Conservation (phyloP, 2,797 vertebrate species). For the Taeniopygia guttata region DNA sequence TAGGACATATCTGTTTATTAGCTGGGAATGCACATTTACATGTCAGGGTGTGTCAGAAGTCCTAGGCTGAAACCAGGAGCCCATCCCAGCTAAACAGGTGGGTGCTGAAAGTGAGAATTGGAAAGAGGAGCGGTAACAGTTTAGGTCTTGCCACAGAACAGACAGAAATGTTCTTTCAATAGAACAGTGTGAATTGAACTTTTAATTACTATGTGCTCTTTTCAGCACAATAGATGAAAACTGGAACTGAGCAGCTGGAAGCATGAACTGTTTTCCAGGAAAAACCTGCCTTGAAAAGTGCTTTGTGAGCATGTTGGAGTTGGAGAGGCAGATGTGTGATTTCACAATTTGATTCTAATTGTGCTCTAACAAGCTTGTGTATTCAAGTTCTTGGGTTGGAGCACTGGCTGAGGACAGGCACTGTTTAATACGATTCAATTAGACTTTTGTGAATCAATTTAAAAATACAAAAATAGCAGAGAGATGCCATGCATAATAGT, state of each 20-base stretch:
- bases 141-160: neutral
- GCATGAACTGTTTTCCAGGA: neutral
- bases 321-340: neutral
- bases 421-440: neutral
- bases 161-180: neutral
- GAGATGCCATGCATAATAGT: neutral
- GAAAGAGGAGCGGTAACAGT: neutral
- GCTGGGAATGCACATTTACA: neutral
- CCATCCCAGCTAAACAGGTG: neutral
- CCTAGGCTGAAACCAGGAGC: neutral
- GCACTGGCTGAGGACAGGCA: neutral
- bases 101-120: neutral
- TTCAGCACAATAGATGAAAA: neutral
- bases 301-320: neutral
- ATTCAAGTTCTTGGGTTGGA: neutral
- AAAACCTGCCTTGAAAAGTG: neutral
- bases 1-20: neutral
- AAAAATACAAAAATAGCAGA: neutral
- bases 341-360: neutral
- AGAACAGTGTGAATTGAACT: neutral
- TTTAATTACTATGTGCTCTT: neutral
- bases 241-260: neutral
- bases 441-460: neutral
- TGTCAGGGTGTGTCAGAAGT: neutral
- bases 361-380: neutral